Evolutionary conservation across 2,888 invertebrate species (phyloP), one percentile per base, ranked within the genome.

Genomic region (Galerucella pusilla): DNA sequence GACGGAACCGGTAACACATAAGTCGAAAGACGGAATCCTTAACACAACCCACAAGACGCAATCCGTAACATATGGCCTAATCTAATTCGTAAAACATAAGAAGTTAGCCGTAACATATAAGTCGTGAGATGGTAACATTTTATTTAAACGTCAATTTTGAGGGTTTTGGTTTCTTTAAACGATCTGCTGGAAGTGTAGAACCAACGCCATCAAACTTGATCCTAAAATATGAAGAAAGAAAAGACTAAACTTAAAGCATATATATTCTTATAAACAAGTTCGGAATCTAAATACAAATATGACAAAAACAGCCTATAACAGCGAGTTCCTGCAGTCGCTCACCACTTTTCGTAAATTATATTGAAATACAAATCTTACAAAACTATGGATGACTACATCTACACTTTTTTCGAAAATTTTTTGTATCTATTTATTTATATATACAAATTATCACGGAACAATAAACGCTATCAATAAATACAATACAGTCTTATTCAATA

Each of bases 331-430:
- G 49, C 28, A 20, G 45, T 65, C 20, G 9, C 71, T 73, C 49
- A 52, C 70, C 59, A 68, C 25, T 67, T 59, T 59, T 65, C 72
- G 49, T 68, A 76, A 76, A 72, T 75, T 68, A 79, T 42, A 42
- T 42, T 42, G 71, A 75, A 75, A 78, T 81, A 80, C 80, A 81
- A 81, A 81, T 78, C 75, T 81, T 81, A 80, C 71, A 80, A 81
- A 81, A 80, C 79, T 81, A 81, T 76, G 35, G 35, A 42, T 42
- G 35, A 64, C 73, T 77, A 73, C 10, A 72, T 64, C 76, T 67
- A 75, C 67, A 42, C 45, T 45, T n/a, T 63, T 9, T 64, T 45
- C 14, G 2, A n/a, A 4, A n/a, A 6, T n/a, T n/a, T 74, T 77
- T 71, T 74, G 75, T 60, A 71, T 67, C 54, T 75, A 71, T 73